Conservation (phyloP, 2,113 vertebrate species). For the Pseudopipra pipra region DNA sequence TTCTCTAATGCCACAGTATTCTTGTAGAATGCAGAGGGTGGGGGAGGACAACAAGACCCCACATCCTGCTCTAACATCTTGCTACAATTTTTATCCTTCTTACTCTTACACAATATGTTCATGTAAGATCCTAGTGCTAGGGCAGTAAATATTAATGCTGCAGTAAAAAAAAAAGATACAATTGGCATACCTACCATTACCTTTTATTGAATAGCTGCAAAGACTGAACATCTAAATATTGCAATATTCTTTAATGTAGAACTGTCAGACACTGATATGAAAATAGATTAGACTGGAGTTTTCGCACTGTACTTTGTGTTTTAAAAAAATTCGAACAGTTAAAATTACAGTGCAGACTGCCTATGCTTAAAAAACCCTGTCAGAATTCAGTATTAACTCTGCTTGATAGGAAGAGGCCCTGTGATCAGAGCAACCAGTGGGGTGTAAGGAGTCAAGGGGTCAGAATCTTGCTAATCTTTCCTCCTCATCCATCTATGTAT, state of each 20-base stretch:
- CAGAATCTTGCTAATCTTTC: neutral
- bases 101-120: neutral
- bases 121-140: neutral
- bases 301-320: neutral
- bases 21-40: neutral
- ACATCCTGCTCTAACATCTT: neutral
- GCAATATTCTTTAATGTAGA: neutral
- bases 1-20: neutral
- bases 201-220: neutral
- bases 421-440: neutral
- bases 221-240: neutral
- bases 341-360: neutral
- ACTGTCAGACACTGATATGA: neutral
- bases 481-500: too few relatives aligned
- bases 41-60: too few relatives aligned
- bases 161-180: neutral
- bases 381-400: neutral
- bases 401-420: neutral
- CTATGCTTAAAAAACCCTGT: fast-evolving
- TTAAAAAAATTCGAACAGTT: neutral
- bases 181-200: neutral
- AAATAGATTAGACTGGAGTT: neutral
- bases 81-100: neutral
- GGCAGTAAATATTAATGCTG: neutral
- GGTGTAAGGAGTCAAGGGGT: neutral